Conservation (phyloP, 2,113 vertebrate species). For the Paratilapia polleni region DNA sequence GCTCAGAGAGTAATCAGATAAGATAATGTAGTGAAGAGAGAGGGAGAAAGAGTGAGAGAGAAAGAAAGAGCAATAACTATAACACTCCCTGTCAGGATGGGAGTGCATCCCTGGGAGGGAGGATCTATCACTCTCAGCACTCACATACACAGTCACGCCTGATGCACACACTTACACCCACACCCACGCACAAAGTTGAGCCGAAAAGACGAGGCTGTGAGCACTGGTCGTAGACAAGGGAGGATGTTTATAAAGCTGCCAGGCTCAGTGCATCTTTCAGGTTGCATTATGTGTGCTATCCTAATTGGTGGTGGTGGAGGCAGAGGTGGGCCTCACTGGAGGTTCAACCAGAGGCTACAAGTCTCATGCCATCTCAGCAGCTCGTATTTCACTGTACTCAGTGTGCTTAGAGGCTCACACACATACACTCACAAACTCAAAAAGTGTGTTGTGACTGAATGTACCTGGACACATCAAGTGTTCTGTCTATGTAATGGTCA, state of each 20-base stretch:
- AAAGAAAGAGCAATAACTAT: conserved; percentile 64
- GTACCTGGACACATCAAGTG: neutral
- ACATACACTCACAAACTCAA: neutral
- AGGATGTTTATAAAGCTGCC: conserved; percentile 73
- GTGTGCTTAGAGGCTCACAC: conserved; percentile 52
- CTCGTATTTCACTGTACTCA: conserved; percentile 73
- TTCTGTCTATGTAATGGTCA: neutral
- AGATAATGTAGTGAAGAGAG: conserved; percentile 75
- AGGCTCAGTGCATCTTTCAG: conserved; percentile 69
- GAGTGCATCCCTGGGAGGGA: conserved; percentile 59
- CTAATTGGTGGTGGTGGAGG: conserved; percentile 75
- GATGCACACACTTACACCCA: conserved; percentile 32
- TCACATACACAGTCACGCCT: conserved; percentile 43
- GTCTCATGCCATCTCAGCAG: conserved; percentile 62
- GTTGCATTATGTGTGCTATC: conserved; percentile 68
- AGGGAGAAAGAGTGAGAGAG: conserved; percentile 26
- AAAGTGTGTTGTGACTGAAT: neutral
- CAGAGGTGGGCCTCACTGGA: conserved; percentile 69
- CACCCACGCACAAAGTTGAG: conserved; percentile 35
- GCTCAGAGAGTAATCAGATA: conserved; percentile 77
- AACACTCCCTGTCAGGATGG: conserved; percentile 56
- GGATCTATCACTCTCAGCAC: conserved; percentile 57
- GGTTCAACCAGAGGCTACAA: conserved; percentile 73
- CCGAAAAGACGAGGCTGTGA: conserved; percentile 42
- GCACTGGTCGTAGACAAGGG: conserved; percentile 39